Evolutionary conservation across 53 echinoderm and acorn worm species (phyloP).

Genomic region (Glandiceps talaboti): DNA sequence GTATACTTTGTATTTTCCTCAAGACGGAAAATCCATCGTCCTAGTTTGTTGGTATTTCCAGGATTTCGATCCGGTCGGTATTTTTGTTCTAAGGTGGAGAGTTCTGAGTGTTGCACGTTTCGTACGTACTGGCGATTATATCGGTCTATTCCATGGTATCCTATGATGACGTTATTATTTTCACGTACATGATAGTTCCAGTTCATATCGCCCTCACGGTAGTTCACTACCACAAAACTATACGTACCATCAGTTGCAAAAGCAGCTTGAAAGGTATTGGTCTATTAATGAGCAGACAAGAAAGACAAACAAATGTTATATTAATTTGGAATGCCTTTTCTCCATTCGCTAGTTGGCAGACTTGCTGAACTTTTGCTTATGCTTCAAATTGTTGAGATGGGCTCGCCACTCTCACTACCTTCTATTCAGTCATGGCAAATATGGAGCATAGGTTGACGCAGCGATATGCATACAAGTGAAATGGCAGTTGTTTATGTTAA

Average conservation of each 20-base stretch:
- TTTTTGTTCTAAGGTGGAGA: neutral
- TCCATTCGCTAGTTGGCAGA: too few species aligned
- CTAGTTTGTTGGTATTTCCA: slow-evolving; percentile 31
- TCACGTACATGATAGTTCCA: neutral
- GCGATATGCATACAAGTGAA: too few species aligned
- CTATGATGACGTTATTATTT: neutral
- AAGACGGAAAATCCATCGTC: slow-evolving; percentile 80
- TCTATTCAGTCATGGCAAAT: too few species aligned
- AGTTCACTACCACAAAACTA: neutral
- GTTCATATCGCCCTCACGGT: neutral
- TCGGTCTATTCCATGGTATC: neutral
- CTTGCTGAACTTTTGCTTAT: too few species aligned
- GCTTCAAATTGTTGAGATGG: too few species aligned
- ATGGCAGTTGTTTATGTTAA: too few species aligned
- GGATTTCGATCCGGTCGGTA: slow-evolving; percentile 24
- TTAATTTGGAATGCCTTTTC: too few species aligned
- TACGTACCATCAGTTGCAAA: neutral
- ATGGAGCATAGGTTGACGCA: too few species aligned
- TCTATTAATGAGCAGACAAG: slow-evolving; percentile 1
- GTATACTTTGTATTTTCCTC: slow-evolving; percentile 55
- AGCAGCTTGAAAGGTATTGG: neutral
- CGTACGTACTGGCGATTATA: neutral
- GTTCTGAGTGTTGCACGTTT: neutral
- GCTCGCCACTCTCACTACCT: too few species aligned
- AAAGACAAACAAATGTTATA: too few species aligned